Base-by-base conservation (phyloP, 92 coral and sea anemone genomes). In the Scolanthus callimorphus region DNA sequence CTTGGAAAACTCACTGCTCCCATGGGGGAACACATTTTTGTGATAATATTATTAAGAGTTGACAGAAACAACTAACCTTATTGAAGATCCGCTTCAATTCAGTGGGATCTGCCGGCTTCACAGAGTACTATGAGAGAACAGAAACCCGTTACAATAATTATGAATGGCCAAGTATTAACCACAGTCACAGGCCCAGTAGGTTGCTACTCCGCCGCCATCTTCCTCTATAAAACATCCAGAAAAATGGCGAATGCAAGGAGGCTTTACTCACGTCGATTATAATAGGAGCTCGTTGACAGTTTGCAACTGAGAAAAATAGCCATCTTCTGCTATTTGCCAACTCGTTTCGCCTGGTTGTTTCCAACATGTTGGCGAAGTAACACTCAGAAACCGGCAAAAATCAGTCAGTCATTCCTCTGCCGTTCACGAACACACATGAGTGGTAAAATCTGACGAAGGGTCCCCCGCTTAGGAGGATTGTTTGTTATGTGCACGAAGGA, bases 81-180 rank as follows among this genome's bases (percentile, higher is more conserved):
- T 79, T 86, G 46, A 92, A 92, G 30, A 92, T 79, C 37, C 59
- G 67, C 31, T 74, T 71, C 47, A 92, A 46, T 60, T 64, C 65
- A 19, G 52, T 78, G 13, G 98, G 92, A 54, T 84, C 91, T 11
- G 98, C 95, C 53, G 90, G 95, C 39, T 73, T 84, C 29, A 92
- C 85, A 37, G 95, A 86, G 41, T 79, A 73, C 96, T 91, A 61
- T 23, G 73, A 56, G n/a, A n/a, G n/a, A n/a, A n/a, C n/a, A n/a
- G n/a, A n/a, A n/a, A n/a, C n/a, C n/a, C n/a, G n/a, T n/a, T n/a
- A n/a, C n/a, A n/a, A n/a, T n/a, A n/a, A n/a, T n/a, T n/a, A n/a
- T n/a, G n/a, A n/a, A n/a, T n/a, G n/a, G n/a, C n/a, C n/a, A n/a
- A n/a, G n/a, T n/a, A n/a, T n/a, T n/a, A n/a, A n/a, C n/a, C n/a